Evolutionary conservation across 2,888 invertebrate genomes (phyloP).

Genomic region (Portevinia maculata): DNA sequence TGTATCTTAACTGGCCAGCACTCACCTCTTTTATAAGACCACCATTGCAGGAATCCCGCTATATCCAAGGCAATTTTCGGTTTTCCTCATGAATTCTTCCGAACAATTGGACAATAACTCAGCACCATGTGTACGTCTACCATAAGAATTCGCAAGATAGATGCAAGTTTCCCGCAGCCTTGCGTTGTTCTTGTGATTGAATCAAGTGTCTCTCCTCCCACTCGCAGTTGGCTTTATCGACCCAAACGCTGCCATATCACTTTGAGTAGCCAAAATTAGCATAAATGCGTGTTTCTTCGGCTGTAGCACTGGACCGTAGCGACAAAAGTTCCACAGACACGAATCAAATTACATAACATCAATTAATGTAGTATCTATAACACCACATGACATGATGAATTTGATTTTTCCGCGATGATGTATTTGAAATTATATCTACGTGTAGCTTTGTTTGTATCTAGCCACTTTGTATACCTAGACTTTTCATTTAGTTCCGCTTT

Average conservation of each 20-base stretch:
- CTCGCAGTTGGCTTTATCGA: constrained; percentile 61
- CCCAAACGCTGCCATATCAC: constrained; percentile 64
- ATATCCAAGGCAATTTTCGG: constrained; percentile 23
- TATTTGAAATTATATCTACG: not conserved
- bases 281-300: constrained; percentile 58
- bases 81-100: constrained; percentile 66
- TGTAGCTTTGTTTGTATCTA: not conserved
- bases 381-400: constrained; percentile 31
- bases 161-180: constrained; percentile 65
- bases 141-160: constrained; percentile 44
- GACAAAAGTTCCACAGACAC: not conserved
- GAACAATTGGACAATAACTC: constrained; percentile 72
- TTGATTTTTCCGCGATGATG: constrained; percentile 29
- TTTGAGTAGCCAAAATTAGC: constrained; percentile 53
- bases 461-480: no score
- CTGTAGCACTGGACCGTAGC: constrained; percentile 43
- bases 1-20: constrained; percentile 36
- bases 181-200: constrained; percentile 63
- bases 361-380: constrained; percentile 10
- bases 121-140: constrained; percentile 9
- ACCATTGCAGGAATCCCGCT: constrained; percentile 15
- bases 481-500: constrained; percentile 54
- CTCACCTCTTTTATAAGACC: constrained; percentile 65
- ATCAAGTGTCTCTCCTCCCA: constrained; percentile 3
- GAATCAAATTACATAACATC: constrained; percentile 52